These are phyloP conservation scores for Acrocyrtus sp. DNA, from an alignment of 2,888 invertebrate species.

Conservation along the genomic window DNA sequence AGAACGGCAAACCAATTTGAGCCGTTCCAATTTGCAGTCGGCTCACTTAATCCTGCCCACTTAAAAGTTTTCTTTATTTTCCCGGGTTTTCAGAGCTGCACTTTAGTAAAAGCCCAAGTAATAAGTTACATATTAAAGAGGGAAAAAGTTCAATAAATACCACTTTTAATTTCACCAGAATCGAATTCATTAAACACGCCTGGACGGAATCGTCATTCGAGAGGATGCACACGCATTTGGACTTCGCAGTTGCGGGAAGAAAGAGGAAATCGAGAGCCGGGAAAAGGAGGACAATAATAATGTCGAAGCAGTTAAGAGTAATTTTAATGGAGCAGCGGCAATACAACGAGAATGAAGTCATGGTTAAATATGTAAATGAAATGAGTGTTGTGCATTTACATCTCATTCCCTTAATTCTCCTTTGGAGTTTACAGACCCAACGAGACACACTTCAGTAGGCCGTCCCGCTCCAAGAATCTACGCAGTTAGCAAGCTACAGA, in stretches of 20 bases:
- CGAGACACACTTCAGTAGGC: too few species aligned
- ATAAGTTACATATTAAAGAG: slow-evolving; percentile 18
- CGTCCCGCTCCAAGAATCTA: too few species aligned
- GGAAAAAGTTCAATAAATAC: slow-evolving; percentile 48
- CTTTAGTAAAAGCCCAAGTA: slow-evolving; percentile 16
- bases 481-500: neutral
- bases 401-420: neutral
- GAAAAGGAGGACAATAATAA: neutral
- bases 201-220: neutral
- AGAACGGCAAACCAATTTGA: too few species aligned
- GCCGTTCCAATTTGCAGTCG: neutral
- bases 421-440: neutral
- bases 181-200: slow-evolving; percentile 40
- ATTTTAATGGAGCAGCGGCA: neutral
- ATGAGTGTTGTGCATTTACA: slow-evolving; percentile 1
- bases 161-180: slow-evolving; percentile 50
- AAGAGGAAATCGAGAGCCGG: neutral
- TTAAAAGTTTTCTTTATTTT: neutral
- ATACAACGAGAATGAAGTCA: slow-evolving; percentile 8
- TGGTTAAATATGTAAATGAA: slow-evolving; percentile 33
- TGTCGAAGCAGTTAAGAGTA: neutral
- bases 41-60: neutral
- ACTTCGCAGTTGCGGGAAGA: neutral
- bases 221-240: neutral
- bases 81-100: neutral